Evolutionary conservation across 2,113 vertebrate genomes (phyloP), one percentile per base, ranked within the genome.

Genomic region (Telmatochromis sp.): DNA sequence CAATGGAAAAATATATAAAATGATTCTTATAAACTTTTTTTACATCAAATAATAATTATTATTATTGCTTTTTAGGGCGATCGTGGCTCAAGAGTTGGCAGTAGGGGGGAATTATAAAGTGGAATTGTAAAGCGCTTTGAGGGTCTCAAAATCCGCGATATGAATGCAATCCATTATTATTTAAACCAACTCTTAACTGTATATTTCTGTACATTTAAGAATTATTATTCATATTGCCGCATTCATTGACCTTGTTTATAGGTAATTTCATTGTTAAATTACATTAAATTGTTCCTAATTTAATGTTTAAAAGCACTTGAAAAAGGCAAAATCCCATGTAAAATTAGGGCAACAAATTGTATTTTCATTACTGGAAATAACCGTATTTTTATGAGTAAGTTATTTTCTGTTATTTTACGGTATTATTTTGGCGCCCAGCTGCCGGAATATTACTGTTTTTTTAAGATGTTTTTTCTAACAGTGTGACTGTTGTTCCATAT

Each of bases 101-200:
- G 19, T 51, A 53, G 19, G 9, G 51, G 51, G 47, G 17, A 51
- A 3, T 51, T 51, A 2, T 51, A n/a, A n/a, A 9, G 47, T 9
- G 17, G 49, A 51, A n/a, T 2, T n/a, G 2, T 21, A 53, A 21
- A 53, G 51, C 5, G 2, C 19, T 53, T 53, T 53, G 49, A 53
- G 19, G 51, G 51, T n/a, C 3, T 53, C 19, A 53, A 11, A 53
- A n/a, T 1, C 9, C 3, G 0, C 3, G 0, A 53, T 21, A 21
- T 21, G 5, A 54, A 11, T 54, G 51, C n/a, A 21, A 54, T 21
- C 51, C 51, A 21, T 54, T 54, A 6, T 54, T 54, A 21, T 54
- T 54, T 54, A 21, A 54, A 53, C 51, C 53, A 54, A 21, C 53
- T 54, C 2, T 55, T 55, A 23, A 55, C 21, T 55, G 11, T 55